Evolutionary conservation across 2,888 invertebrate species (phyloP), one percentile per base, ranked within the genome.

Genomic region (Gnatocerus cornutus): DNA sequence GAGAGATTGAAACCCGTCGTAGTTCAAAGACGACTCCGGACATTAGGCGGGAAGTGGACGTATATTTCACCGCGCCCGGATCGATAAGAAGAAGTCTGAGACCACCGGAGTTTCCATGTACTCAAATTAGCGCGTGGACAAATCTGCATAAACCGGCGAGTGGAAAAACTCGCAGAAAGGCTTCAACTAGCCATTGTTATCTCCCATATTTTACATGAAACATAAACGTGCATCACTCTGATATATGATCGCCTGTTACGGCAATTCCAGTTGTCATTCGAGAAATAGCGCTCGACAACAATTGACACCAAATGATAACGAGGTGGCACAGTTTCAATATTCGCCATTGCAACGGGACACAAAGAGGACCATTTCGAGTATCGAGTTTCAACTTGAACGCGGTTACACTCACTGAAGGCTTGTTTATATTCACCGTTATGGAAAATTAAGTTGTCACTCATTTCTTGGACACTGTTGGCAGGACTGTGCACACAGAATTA

Each of bases 291-390:
- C 29, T 46, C 56, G 37, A 41, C 56, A 64, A 65, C 56, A 65
- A 56, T 68, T 68, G 68, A 58, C 63, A 68, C 55, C 55, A 53
- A 68, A 45, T 55, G 68, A 61, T 68, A 52, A 67, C 66, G 59
- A 12, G 29, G 46, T 48, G 14, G 41, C 58, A 55, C 37, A 37
- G 55, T 43, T 12, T 52, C 41, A 52, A 41, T 63, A 46, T 39
- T 65, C 55, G 48, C 58, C 21, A 27, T 14, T 48, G 46, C 58
- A 66, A 66, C 58, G 33, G 46, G 8, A 9, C 8, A 55, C 39
- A 55, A 55, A 53, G 10, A 41, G 41, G 16, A 9, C 41, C 37
- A 39, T 56, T 43, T 21, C 21, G 21, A 21, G 4, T 21, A 21
- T 21, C 21, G 21, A 4, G 21, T 21, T 21, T 21, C 21, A 21